These are phyloP conservation scores for Brachymystax lenok DNA, from an alignment of 2,797 vertebrate genomes.

Conservation along the genomic window DNA sequence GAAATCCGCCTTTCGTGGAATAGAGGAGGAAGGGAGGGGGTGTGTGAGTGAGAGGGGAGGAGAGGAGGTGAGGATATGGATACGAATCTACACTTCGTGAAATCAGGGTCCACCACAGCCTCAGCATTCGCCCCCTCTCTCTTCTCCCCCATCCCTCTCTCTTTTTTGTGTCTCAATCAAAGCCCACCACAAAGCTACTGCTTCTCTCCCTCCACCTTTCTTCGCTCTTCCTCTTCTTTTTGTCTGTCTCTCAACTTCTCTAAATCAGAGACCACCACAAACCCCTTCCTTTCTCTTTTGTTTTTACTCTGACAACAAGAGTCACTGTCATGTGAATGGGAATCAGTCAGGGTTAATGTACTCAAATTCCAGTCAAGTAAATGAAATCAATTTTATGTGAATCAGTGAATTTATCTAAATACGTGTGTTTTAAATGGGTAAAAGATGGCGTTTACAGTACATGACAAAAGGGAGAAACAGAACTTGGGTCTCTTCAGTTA, in stretches of 20 bases:
- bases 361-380: not conserved
- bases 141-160: constrained; percentile 40
- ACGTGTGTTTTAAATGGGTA: too few relatives aligned
- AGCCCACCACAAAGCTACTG: constrained; percentile 74
- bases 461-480: not conserved
- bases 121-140: constrained; percentile 9
- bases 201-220: constrained; percentile 56
- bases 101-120: constrained; percentile 77
- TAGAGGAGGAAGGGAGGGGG: constrained; percentile 77
- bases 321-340: not conserved
- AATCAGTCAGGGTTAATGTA: not conserved
- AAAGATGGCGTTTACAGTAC: not conserved
- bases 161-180: constrained; percentile 54
- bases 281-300: constrained; percentile 41
- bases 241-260: constrained; percentile 61
- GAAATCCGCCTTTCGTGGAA: constrained; percentile 85
- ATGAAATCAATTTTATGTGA: not conserved
- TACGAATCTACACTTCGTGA: constrained; percentile 69
- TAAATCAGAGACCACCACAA: constrained; percentile 78
- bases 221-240: constrained; percentile 34
- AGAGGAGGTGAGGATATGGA: constrained; percentile 64
- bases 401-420: not conserved
- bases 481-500: not conserved
- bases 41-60: constrained; percentile 61
- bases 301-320: not conserved